A percentile compares a stretch with the other conserved stretches of the same genome.
Conservation (phyloP, 2,888 invertebrate genomes). For the Rhyacophila evoluta region DNA sequence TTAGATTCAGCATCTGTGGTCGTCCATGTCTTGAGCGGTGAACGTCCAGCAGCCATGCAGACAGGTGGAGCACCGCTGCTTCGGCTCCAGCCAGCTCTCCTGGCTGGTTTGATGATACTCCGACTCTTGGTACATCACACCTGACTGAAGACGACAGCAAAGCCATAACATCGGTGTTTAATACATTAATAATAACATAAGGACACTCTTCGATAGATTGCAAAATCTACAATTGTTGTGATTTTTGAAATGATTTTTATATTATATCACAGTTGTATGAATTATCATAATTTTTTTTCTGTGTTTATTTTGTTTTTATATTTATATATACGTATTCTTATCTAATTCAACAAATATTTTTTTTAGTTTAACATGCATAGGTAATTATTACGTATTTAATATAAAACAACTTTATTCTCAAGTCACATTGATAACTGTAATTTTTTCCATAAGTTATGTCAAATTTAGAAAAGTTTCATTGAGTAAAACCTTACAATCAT, state of each 20-base stretch:
- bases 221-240: background rate
- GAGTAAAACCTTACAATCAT: too few relatives aligned
- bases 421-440: too few relatives aligned
- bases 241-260: background rate
- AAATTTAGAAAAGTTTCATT: too few relatives aligned
- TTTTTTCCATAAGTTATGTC: too few relatives aligned
- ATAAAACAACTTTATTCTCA: too few relatives aligned
- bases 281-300: too few relatives aligned
- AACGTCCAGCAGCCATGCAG: conserved; percentile 76
- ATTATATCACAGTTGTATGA: too few relatives aligned
- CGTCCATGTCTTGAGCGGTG: conserved; percentile 86
- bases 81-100: conserved; percentile 61
- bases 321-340: too few relatives aligned
- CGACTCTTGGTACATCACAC: conserved; percentile 38
- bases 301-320: too few relatives aligned
- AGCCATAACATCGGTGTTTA: background rate
- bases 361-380: too few relatives aligned
- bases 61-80: conserved; percentile 64
- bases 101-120: conserved; percentile 56
- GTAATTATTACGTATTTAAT: too few relatives aligned
- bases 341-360: too few relatives aligned
- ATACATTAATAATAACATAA: background rate
- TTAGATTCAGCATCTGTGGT: conserved; percentile 86
- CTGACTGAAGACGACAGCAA: conserved; percentile 33
- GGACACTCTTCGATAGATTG: background rate